Conservation (phyloP, 2,113 vertebrate species). For the Miniopterus natalensis region DNA sequence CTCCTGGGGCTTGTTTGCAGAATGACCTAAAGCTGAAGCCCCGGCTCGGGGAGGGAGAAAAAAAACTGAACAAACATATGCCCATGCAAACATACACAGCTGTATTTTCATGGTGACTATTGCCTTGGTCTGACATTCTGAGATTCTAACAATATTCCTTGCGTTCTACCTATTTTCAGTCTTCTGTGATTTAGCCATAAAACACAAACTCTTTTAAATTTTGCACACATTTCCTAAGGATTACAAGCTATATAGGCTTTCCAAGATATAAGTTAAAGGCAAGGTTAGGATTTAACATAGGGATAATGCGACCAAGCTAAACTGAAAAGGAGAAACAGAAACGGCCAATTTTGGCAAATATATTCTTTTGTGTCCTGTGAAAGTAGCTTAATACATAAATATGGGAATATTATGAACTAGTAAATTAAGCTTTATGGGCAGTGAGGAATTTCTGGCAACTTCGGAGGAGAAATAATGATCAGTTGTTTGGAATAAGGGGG, state of each 20-base stretch:
- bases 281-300: slow-evolving; percentile 50
- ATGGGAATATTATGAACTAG: slow-evolving; percentile 63
- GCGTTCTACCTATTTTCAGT: slow-evolving; percentile 44
- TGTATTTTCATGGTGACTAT: background rate
- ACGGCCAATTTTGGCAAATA: slow-evolving; percentile 53
- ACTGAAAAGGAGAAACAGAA: slow-evolving; percentile 67
- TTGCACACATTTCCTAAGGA: slow-evolving; percentile 20
- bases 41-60: slow-evolving; percentile 75
- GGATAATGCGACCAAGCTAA: slow-evolving; percentile 17
- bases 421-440: slow-evolving; percentile 77
- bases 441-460: slow-evolving; percentile 77
- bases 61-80: slow-evolving; percentile 73
- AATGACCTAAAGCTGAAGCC: slow-evolving; percentile 89
- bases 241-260: slow-evolving; percentile 50
- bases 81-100: slow-evolving; percentile 59
- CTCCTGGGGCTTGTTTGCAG: slow-evolving; percentile 90
- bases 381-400: slow-evolving; percentile 67
- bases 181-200: slow-evolving; percentile 44
- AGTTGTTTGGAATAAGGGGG: slow-evolving; percentile 57
- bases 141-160: slow-evolving; percentile 59
- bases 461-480: slow-evolving; percentile 71
- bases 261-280: slow-evolving; percentile 60
- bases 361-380: slow-evolving; percentile 69
- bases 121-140: background rate
- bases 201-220: slow-evolving; percentile 54